phyloP scores from a whole-genome alignment of 1,140 invertebrate genomes.

The Frieseomelitta varia region DNA sequence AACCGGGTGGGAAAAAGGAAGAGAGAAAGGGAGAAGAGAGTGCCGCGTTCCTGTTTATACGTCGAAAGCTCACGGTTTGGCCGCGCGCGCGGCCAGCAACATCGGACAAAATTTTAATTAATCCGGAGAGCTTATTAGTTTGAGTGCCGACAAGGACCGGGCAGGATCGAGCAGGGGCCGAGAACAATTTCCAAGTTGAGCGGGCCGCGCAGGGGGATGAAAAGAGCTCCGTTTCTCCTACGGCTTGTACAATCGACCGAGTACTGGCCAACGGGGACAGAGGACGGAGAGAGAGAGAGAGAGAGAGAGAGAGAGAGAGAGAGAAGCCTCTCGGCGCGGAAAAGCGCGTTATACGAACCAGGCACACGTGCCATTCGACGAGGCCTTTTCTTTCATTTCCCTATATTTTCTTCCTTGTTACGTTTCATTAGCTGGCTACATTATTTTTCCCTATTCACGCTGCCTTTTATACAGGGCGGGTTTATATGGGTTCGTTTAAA shows the following conservation, averaged over 20 bases:
- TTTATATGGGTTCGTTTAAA: neutral
- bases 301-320: neutral
- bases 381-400: neutral
- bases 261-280: neutral
- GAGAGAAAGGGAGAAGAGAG: neutral
- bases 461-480: no score
- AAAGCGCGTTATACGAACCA: constrained; percentile 35
- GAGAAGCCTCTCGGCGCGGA: neutral
- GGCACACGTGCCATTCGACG: constrained; percentile 10
- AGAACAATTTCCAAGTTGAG: constrained; percentile 60
- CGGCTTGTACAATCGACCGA: constrained; percentile 40
- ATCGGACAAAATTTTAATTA: constrained; percentile 70
- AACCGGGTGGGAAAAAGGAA: neutral
- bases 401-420: neutral
- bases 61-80: constrained; percentile 41
- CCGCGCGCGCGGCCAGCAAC: constrained; percentile 33
- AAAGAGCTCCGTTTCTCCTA: constrained; percentile 45
- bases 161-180: constrained; percentile 40
- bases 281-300: no score
- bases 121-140: constrained; percentile 72
- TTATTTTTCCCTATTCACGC: neutral
- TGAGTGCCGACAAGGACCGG: constrained; percentile 54
- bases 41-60: constrained; percentile 48
- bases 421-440: neutral
- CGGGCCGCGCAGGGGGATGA: constrained; percentile 37